phyloP scores from a whole-genome alignment of 35 echinoderm and acorn worm species.

The Apostichopus californicus region DNA sequence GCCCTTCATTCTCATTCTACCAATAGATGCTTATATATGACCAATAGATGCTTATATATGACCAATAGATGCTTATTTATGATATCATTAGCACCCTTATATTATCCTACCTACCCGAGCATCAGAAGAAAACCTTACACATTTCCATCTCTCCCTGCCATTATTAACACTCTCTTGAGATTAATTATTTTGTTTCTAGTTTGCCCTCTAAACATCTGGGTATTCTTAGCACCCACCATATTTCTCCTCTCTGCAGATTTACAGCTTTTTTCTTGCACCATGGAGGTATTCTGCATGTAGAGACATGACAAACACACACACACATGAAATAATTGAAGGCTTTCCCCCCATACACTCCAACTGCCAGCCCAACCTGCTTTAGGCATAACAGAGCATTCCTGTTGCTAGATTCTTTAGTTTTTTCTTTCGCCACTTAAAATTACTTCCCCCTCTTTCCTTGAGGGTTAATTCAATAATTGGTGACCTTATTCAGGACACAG shows the following conservation, averaged over 20 bases:
- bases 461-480: constrained; percentile 25
- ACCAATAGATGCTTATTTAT: too few relatives aligned
- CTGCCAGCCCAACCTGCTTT: not conserved
- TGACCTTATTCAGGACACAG: constrained; percentile 41
- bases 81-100: too few relatives aligned
- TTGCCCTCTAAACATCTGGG: not conserved
- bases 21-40: too few relatives aligned
- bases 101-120: too few relatives aligned
- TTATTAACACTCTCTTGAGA: not conserved
- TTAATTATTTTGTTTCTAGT: not conserved
- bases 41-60: too few relatives aligned
- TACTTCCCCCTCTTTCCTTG: not conserved
- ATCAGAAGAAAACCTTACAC: too few relatives aligned
- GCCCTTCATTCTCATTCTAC: too few relatives aligned
- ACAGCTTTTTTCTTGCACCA: not conserved
- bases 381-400: not conserved
- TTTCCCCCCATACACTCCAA: not conserved
- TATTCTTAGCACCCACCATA: not conserved
- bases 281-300: too few relatives aligned
- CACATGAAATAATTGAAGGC: not conserved
- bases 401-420: not conserved
- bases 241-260: not conserved
- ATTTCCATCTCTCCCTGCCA: not conserved
- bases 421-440: not conserved
- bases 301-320: not conserved